Conservation (phyloP, 1,140 invertebrate genomes). For the Neuroterus valhalla region DNA sequence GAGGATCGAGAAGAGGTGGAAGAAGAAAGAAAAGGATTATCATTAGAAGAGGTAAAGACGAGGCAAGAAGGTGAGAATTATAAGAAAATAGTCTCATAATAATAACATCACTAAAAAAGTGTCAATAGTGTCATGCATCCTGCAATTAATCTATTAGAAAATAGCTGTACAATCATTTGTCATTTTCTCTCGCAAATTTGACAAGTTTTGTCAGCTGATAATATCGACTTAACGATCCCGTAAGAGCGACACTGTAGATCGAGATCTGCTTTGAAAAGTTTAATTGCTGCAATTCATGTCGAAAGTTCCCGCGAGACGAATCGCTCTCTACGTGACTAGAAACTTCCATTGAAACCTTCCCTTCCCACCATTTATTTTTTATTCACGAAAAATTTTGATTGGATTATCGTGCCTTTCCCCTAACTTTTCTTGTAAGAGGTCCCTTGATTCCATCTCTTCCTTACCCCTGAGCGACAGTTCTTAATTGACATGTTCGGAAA, state of each 20-base stretch:
- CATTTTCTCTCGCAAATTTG: background rate
- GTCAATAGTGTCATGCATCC: too few species aligned
- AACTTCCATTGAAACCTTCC: background rate
- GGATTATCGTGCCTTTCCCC: background rate
- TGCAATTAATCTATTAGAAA: background rate
- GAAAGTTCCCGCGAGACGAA: slow-evolving; percentile 42
- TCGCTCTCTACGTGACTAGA: slow-evolving; percentile 40
- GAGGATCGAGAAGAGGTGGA: too few species aligned
- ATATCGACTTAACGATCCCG: background rate
- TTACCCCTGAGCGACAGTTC: slow-evolving; percentile 35
- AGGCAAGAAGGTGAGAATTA: too few species aligned
- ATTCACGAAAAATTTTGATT: slow-evolving; percentile 13
- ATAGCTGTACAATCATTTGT: background rate
- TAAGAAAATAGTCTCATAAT: too few species aligned
- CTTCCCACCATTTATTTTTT: background rate
- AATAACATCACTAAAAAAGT: too few species aligned
- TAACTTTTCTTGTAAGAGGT: slow-evolving; percentile 6
- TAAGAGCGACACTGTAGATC: slow-evolving; percentile 17
- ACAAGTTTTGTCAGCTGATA: background rate
- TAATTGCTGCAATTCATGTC: slow-evolving; percentile 55
- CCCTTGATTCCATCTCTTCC: background rate
- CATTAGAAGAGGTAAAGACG: too few species aligned
- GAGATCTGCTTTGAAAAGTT: slow-evolving; percentile 51
- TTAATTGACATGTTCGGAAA: slow-evolving; percentile 59
- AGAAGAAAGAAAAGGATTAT: too few species aligned